Conservation (phyloP, 2,797 vertebrate species). For the Aplochiton taeniatus region DNA sequence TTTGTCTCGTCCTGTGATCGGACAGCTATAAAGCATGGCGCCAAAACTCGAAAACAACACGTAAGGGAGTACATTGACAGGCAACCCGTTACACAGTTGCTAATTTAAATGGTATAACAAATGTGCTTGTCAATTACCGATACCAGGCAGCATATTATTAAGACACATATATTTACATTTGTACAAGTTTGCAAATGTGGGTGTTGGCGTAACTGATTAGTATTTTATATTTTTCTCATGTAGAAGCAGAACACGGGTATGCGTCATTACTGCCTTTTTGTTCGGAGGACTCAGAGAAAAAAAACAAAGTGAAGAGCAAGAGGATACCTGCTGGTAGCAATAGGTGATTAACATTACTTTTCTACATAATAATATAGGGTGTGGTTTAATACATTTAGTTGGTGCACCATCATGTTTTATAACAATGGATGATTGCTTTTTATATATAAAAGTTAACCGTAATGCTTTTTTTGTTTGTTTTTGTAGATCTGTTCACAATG, state of each 20-base stretch:
- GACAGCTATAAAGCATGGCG: constrained; percentile 17
- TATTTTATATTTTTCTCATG: background rate
- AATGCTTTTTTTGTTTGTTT: background rate
- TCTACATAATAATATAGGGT: constrained; percentile 35
- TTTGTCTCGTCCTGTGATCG: background rate
- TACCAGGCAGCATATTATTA: no score
- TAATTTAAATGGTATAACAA: no score
- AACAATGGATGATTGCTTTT: no score
- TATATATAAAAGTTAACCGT: no score
- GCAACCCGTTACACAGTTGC: background rate
- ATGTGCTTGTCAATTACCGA: background rate
- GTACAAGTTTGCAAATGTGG: background rate
- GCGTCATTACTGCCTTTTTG: constrained; percentile 82
- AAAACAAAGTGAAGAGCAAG: constrained; percentile 76
- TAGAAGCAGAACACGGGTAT: constrained; percentile 93
- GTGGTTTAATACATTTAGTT: constrained; percentile 26
- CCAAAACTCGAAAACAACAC: constrained; percentile 26
- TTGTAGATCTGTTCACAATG: constrained; percentile 91
- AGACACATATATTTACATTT: no score
- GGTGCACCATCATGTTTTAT: background rate
- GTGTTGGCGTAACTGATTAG: no score
- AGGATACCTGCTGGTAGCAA: constrained; percentile 74
- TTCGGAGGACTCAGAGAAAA: constrained; percentile 65
- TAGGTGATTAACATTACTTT: constrained; percentile 69
- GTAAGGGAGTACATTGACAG: background rate